Base-by-base conservation (phyloP, 1,140 invertebrate genomes). In the Achatina immaculata region DNA sequence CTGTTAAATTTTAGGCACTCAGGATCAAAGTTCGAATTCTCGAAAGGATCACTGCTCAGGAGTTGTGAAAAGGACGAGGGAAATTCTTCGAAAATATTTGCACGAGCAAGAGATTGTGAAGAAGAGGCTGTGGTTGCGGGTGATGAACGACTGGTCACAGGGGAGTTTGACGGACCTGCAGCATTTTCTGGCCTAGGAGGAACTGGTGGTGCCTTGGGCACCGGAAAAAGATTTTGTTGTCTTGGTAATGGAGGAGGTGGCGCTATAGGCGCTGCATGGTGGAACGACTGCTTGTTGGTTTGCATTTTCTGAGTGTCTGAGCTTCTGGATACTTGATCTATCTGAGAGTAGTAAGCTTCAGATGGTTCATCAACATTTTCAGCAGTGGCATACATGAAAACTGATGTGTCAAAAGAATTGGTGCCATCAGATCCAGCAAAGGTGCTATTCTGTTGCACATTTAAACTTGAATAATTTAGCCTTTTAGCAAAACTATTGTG, bases 221-320 rank as follows among this genome's bases (percentile, higher is more conserved):
- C 55, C 24, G 74, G 74, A 40, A 76, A 34, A 51, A 51, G 74
- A 43, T 76, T 62, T 43, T 76, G 74, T 14, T 76, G 45, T 65
- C 74, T 55, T 9, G 74, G 74, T 36, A 76, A 76, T 6, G 74
- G 74, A 24, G 74, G 74, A 24, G 74, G 74, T n/a, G 74, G 74
- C 9, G 74, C 74, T 65, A 58, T 28, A 21, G 74, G 74, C 19
- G 74, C 45, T 11, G 58, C 55, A 43, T 62, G 38, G 28, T 36
- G 31, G 38, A 45, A 76, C 0, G 72, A 74, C 28, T 74, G 24
- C 19, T n/a, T 24, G 36, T 7, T 74, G 72, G 45, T 19, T 36
- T 1, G 72, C 21, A 19, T 9, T 24, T 42, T 71, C 42, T 1
- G 34, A 42, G 38, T 1, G 3, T 9, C n/a, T 28, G 68, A 2